Percentiles rank a stretch among this genome's conserved stretches.
phyloP scores from a whole-genome alignment of 2,797 vertebrate species.

The Acrocephalus scirpaceus region DNA sequence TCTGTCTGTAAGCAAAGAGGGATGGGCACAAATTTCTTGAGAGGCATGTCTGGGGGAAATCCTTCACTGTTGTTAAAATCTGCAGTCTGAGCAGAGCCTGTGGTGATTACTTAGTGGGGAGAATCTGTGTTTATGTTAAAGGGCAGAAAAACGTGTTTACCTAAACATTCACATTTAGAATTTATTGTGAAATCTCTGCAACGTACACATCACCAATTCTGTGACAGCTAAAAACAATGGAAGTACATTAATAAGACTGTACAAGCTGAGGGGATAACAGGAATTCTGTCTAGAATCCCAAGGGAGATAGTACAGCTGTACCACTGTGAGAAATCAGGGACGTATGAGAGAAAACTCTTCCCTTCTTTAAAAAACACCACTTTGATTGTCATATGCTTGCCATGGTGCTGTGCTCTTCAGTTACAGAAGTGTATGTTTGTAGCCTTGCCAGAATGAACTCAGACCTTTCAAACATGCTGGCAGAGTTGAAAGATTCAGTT shows the following conservation, averaged over 20 bases:
- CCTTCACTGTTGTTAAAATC: not conserved
- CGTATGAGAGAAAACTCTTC: not conserved
- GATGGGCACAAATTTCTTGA: not conserved
- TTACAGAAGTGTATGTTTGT: not conserved
- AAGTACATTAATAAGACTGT: not conserved
- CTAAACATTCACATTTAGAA: not conserved
- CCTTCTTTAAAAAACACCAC: not conserved
- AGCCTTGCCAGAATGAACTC: not conserved
- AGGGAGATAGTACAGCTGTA: not conserved
- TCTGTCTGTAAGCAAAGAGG: not conserved
- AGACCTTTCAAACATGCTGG: not conserved
- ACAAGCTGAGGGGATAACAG: not conserved
- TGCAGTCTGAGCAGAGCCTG: not conserved
- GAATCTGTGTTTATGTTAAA: not conserved
- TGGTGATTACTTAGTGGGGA: not conserved
- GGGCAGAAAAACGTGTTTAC: not conserved
- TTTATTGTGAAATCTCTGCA: constrained; percentile 3
- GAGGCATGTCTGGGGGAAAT: not conserved
- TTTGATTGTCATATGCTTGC: not conserved
- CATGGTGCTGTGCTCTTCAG: not conserved
- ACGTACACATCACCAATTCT: not conserved
- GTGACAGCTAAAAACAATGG: not conserved
- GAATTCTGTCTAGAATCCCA: not conserved
- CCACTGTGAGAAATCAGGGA: not conserved
- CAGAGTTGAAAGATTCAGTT: not conserved